Conservation (phyloP, 2,113 vertebrate genomes). For the Halcyon malimbica region DNA sequence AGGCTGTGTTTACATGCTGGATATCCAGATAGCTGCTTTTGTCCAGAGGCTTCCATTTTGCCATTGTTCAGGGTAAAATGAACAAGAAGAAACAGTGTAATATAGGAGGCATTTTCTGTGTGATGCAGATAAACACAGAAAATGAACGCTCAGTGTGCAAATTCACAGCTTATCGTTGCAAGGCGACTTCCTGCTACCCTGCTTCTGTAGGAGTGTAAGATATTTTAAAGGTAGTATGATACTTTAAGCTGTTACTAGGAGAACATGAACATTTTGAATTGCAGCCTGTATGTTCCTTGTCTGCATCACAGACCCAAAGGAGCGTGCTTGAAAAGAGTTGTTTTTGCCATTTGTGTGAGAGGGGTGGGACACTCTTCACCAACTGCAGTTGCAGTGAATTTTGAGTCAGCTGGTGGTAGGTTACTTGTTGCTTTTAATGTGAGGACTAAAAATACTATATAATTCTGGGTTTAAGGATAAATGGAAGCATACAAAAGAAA, state of each 20-base stretch:
- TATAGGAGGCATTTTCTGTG: neutral
- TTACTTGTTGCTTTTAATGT: neutral
- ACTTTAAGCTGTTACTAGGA: neutral
- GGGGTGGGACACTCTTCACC: neutral
- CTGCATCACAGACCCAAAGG: neutral
- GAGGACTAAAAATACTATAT: neutral
- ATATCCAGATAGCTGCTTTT: neutral
- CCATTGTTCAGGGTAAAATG: neutral
- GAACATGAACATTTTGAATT: neutral
- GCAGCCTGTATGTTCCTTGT: neutral
- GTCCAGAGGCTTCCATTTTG: neutral
- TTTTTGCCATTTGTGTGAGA: accelerated
- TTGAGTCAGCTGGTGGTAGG: neutral
- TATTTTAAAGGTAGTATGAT: neutral
- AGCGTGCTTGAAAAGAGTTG: neutral
- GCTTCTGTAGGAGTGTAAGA: neutral
- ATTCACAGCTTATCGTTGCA: neutral
- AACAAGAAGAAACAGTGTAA: neutral
- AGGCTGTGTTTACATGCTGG: neutral
- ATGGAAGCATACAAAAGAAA: neutral
- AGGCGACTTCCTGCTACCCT: neutral
- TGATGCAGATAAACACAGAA: neutral
- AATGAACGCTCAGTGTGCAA: neutral
- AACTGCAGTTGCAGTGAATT: neutral
- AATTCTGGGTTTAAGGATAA: neutral